phyloP scores from a whole-genome alignment of 2,797 vertebrate genomes.

The Podarcis lilfordi region DNA sequence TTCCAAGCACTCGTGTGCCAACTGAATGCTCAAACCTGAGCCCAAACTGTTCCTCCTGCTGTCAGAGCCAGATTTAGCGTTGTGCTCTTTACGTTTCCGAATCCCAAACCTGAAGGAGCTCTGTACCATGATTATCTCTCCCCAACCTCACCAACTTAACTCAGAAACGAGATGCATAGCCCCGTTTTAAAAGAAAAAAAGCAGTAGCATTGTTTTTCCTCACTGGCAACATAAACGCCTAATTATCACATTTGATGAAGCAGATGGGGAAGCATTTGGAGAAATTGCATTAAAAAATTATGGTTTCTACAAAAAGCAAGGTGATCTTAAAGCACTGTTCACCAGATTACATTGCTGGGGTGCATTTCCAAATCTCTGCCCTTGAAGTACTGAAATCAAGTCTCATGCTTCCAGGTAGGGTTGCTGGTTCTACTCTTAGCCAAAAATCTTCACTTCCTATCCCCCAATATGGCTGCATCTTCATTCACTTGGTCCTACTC shows the following conservation, averaged over 20 bases:
- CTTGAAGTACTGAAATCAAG: conserved; percentile 59
- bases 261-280: conserved; percentile 85
- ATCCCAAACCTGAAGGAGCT: background rate
- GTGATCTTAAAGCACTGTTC: conserved; percentile 69
- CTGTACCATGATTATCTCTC: too few species aligned
- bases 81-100: background rate
- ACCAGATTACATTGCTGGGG: conserved; percentile 70
- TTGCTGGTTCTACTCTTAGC: too few species aligned
- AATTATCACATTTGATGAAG: conserved; percentile 83
- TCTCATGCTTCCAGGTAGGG: conserved; percentile 42
- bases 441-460: background rate
- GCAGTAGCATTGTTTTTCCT: conserved; percentile 45
- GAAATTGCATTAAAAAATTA: conserved; percentile 61
- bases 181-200: conserved; percentile 43
- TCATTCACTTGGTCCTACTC: conserved; percentile 51
- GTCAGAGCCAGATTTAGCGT: background rate
- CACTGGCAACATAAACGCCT: conserved; percentile 73
- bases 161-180: background rate
- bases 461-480: background rate
- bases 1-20: background rate
- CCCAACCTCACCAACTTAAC: background rate
- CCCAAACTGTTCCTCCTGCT: background rate
- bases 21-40: background rate
- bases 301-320: conserved; percentile 77
- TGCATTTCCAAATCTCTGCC: conserved; percentile 58